Evolutionary conservation across 2,113 vertebrate genomes (phyloP), one percentile per base, ranked within the genome.

Genomic region (Phalacrocorax brasilianus): DNA sequence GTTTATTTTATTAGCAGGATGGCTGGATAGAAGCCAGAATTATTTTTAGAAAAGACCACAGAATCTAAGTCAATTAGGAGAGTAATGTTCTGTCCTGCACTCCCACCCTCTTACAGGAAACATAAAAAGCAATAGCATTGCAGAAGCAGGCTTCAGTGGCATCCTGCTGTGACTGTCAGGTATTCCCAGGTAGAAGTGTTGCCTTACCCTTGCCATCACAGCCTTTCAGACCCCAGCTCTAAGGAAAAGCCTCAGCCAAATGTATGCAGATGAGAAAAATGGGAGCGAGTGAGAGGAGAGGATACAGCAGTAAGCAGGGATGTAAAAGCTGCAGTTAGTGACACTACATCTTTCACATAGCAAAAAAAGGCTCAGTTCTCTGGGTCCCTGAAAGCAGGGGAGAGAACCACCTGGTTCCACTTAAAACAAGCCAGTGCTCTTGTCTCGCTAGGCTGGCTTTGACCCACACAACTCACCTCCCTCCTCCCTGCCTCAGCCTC

Each of bases 1-100:
- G 97, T 98, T 98, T 97, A 97, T 98, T 97, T 98, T 98, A 98
- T 98, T 97, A 97, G 91, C 95, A 91, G 91, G 75, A 95, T 92
- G 72, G 87, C 87, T 59, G 90, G 97, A 97, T 83, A 71, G 23
- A 73, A 92, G 94, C 97, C 97, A 98, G 80, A 89, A 97, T 96
- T 98, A 97, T 97, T 97, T 97, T 97, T 97, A 97, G 97, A 95
- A 82, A 91, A 91, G 59, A 96, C 89, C 91, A 93, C 8, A 72
- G 94, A 68, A 85, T 78, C 91, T 91, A 93, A 98, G 96, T 97
- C 96, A 97, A 97, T 97, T 97, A 97, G 93, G 75, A 97, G 85
- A 97, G 74, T 76, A 95, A 97, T 96, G 91, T 96, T 87, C 76
- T 95, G 85, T 94, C 95, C 97, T 94, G 88, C 59, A 47, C 56